Percentiles rank a stretch among this genome's conserved stretches.
Evolutionary conservation across 37 sponge, comb jelly and placozoan species (phyloP).

Genomic region (Lycopodina hypogea): DNA sequence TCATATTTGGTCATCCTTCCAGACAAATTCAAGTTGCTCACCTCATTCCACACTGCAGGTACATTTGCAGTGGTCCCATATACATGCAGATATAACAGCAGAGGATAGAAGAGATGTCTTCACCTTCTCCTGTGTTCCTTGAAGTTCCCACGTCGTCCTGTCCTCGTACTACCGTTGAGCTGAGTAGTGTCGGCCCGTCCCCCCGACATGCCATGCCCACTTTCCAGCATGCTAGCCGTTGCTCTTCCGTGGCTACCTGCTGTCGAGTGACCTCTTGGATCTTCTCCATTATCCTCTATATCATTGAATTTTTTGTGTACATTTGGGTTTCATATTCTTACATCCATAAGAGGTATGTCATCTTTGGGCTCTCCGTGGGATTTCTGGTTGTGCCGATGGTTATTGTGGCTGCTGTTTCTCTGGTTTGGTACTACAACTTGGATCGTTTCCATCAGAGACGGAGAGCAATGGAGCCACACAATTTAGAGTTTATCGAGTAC

Average conservation of each 20-base stretch:
- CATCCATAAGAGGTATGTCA: conserved; percentile 4
- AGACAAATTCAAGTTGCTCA: no score
- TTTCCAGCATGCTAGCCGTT: neutral
- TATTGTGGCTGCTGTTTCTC: conserved; percentile 15
- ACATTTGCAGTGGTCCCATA: no score
- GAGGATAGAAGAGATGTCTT: neutral
- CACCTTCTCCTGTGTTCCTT: neutral
- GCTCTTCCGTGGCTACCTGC: neutral
- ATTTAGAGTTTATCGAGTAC: conserved; percentile 19
- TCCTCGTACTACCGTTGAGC: neutral
- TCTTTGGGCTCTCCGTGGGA: conserved; percentile 29
- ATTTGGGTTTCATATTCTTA: conserved; percentile 27
- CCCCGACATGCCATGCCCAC: neutral
- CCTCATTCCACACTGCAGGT: no score
- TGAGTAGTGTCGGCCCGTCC: neutral
- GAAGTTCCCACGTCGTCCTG: conserved; percentile 1
- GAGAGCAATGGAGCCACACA: conserved; percentile 22
- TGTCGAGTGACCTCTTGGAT: conserved; percentile 38
- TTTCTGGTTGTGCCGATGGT: conserved; percentile 10
- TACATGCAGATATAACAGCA: no score
- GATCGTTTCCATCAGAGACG: conserved; percentile 29
- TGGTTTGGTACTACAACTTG: conserved; percentile 46
- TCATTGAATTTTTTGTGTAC: conserved; percentile 15
- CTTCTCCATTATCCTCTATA: conserved; percentile 21
- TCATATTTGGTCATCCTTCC: no score